Conservation (phyloP, 2,113 vertebrate genomes). For the Corythoichthys haematopterus region DNA sequence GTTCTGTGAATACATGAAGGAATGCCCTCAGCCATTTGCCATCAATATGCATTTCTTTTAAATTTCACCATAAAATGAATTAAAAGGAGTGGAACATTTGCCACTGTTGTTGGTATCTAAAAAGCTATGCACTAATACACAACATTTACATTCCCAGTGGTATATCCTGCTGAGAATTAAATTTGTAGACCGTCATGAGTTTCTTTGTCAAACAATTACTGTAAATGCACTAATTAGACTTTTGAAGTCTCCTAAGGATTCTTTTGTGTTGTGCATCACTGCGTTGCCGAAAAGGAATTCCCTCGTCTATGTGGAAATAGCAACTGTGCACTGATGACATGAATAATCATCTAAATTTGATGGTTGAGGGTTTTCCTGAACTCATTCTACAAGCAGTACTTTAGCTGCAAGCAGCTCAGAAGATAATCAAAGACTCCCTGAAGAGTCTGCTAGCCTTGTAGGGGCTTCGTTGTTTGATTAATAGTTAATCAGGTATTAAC, state of each 20-base stretch:
- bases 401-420: neutral
- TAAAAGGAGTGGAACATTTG: neutral
- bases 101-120: neutral
- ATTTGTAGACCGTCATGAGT: neutral
- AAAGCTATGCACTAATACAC: neutral
- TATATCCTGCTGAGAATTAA: neutral
- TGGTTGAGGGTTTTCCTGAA: neutral
- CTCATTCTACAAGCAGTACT: neutral
- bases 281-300: neutral
- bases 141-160: neutral
- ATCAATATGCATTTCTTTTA: neutral
- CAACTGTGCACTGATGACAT: neutral
- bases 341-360: neutral
- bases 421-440: conserved; percentile 31
- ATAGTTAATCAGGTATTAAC: conserved; percentile 77
- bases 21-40: neutral
- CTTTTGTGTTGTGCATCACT: neutral
- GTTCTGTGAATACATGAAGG: neutral
- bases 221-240: neutral
- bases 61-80: neutral
- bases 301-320: neutral
- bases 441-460: conserved; percentile 29
- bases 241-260: neutral
- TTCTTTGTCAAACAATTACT: neutral
- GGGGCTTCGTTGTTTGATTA: conserved; percentile 66